Evolutionary conservation across 1,140 invertebrate genomes (phyloP), one percentile per base, ranked within the genome.

Genomic region (Popillia japonica): DNA sequence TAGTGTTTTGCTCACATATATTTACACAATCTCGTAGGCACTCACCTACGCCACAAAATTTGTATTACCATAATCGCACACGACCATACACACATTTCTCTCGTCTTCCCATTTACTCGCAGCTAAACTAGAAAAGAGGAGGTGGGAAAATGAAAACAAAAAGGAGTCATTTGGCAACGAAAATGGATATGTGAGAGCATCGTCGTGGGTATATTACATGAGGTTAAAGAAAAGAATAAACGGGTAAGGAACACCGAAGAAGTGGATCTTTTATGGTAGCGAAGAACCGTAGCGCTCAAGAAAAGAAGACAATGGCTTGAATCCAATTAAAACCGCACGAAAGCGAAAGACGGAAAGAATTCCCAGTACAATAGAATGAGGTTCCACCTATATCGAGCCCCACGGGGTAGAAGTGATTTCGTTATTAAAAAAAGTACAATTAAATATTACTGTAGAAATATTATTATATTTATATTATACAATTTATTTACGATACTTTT

Each of bases 291-390:
- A 23, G 22, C 27, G 61, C 27, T 68, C 23, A 34, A 34, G 61
- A 68, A 68, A 68, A 68, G 22, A 22, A 68, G 20, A 68, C 61
- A 68, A 68, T 68, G 9, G 61, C 61, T 11, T 11, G 27, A 22
- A 68, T 68, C 61, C 61, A 68, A 68, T 68, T 68, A 68, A 68
- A 68, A 68, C 17, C 22, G 22, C 14, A 68, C 22, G 61, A 68
- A 68, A 34, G 61, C 61, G 61, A 68, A 68, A 34, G 2, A 68
- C 20, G 61, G 8, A 68, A 68, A 68, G 17, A 68, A 68, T 68
- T 22, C 20, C 6, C 22, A 14, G 11, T 14, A 68, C 61, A 68
- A 68, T 68, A 68, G 61, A 34, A 23, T 22, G 22, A 17, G 7
- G n/a, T 61, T 20, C 59, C 59, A 20, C 20, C 59, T 20, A 7